Evolutionary conservation across 2,797 vertebrate genomes (phyloP), one percentile per base, ranked within the genome.

Genomic region (Sebastes taczanowskii): DNA sequence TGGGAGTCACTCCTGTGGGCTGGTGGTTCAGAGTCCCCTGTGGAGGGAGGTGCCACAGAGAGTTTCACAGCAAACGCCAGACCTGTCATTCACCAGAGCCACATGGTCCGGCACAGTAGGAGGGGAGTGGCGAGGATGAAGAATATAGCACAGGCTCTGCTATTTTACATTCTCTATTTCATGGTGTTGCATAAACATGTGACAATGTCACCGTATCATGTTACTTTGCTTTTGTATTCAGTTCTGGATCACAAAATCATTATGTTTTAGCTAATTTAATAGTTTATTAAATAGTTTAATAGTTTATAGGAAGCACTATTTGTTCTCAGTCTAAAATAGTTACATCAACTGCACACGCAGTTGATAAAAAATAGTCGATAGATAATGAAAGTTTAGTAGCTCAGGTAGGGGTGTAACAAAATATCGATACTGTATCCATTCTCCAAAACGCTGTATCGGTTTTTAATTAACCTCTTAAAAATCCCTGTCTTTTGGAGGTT

Each of bases 11-110:
- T 94, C 92, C 94, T 92, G 85, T 87, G 92, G 95, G 89, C 91
- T 92, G 92, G 91, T 89, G 85, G 90, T 93, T 89, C 83, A 84
- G 72, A 61, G 90, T 91, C 87, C 91, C 96, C 94, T 84, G 94
- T 92, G 94, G 95, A 91, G 95, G 91, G 93, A 95, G 89, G 93
- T 95, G 95, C 95, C 93, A 95, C 87, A 91, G 87, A 94, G 93
- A 94, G 94, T 94, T 95, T 93, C 87, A 82, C 81, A 93, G 79
- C 80, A 38, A 92, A 91, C 86, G 89, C 86, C 87, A 85, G 75
- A 90, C 74, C 90, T 95, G 96, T 96, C 95, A 94, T 83, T 96
- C 96, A 96, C 66, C 42, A 73, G 76, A 84, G 77, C 87, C 69
- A 84, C 83, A 85, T 87, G 90, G 88, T 87, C 81, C 61, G 8